These are phyloP conservation scores for Pogonophryne albipinna DNA, from an alignment of 2,797 vertebrate genomes.

Conservation along the genomic window DNA sequence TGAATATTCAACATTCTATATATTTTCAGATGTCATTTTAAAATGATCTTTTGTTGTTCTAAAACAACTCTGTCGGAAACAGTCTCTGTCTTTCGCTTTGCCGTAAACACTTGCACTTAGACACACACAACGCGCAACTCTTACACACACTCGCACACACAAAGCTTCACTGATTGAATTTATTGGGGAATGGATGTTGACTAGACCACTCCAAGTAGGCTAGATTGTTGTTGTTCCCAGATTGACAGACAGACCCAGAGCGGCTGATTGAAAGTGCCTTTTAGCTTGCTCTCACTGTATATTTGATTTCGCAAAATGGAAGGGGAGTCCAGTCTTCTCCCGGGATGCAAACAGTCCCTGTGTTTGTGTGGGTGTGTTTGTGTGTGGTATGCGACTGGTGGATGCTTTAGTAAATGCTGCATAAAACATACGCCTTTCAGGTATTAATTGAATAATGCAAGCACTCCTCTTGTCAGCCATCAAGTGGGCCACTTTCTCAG, in stretches of 20 bases:
- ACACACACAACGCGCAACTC: conserved; percentile 32
- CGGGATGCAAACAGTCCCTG: conserved; percentile 78
- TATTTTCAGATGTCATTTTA: conserved; percentile 58
- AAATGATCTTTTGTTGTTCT: conserved; percentile 55
- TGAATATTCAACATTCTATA: conserved; percentile 57
- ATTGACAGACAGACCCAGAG: conserved; percentile 84
- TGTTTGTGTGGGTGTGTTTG: conserved; percentile 72
- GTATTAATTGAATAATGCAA: conserved; percentile 86
- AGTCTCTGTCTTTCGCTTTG: conserved; percentile 27
- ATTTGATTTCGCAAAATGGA: conserved; percentile 87
- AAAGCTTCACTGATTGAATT: conserved; percentile 83
- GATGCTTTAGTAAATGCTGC: conserved; percentile 79
- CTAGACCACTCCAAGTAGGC: conserved; percentile 83
- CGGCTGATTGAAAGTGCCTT: conserved; percentile 86
- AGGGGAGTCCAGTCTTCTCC: conserved; percentile 84
- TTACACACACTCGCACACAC: conserved; percentile 46
- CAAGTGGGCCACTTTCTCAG: conserved; percentile 78
- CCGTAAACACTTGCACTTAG: conserved; percentile 42
- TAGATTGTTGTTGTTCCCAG: conserved; percentile 85
- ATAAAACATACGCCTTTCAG: conserved; percentile 82
- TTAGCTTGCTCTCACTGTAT: conserved; percentile 86
- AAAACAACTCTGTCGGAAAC: conserved; percentile 21
- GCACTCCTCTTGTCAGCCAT: conserved; percentile 78
- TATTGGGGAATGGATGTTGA: conserved; percentile 86
- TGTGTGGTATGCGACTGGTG: conserved; percentile 57